Conservation (phyloP, 2,797 vertebrate genomes). For the Coendou prehensilis region DNA sequence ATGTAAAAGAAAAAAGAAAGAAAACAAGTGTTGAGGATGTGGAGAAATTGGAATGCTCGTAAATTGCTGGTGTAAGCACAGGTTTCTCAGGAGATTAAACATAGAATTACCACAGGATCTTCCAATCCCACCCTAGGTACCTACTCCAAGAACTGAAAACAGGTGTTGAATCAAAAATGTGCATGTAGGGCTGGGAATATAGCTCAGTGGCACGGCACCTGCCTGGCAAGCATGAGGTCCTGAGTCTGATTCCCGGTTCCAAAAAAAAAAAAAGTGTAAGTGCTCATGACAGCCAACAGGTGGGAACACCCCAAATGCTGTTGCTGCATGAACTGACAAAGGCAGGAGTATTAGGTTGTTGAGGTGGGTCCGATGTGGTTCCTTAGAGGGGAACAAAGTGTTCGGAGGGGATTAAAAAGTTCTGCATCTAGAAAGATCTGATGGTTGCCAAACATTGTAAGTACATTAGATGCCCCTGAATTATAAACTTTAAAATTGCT, state of each 20-base stretch:
- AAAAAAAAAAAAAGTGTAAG: not conserved
- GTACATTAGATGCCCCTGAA: not conserved
- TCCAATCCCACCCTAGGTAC: not conserved
- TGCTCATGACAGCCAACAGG: not conserved
- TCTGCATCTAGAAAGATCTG: not conserved
- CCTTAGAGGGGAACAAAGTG: not conserved
- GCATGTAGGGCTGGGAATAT: too few species aligned
- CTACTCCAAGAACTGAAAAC: not conserved
- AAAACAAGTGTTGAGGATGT: too few species aligned
- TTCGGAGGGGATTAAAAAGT: not conserved
- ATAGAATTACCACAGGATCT: not conserved
- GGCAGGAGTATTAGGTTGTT: not conserved
- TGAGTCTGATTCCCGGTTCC: too few species aligned
- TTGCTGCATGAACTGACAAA: not conserved
- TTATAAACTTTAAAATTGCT: not conserved
- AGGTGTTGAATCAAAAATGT: not conserved
- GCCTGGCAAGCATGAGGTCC: too few species aligned
- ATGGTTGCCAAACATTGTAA: fast-evolving
- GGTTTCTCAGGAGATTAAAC: not conserved
- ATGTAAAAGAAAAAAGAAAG: not conserved
- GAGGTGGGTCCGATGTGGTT: not conserved
- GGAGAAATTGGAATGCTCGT: not conserved
- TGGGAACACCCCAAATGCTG: too few species aligned
- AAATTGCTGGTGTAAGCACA: too few species aligned
- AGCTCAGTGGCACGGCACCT: too few species aligned